Base-by-base conservation (phyloP, 1,140 invertebrate species). In the Drosophila ananassae region DNA sequence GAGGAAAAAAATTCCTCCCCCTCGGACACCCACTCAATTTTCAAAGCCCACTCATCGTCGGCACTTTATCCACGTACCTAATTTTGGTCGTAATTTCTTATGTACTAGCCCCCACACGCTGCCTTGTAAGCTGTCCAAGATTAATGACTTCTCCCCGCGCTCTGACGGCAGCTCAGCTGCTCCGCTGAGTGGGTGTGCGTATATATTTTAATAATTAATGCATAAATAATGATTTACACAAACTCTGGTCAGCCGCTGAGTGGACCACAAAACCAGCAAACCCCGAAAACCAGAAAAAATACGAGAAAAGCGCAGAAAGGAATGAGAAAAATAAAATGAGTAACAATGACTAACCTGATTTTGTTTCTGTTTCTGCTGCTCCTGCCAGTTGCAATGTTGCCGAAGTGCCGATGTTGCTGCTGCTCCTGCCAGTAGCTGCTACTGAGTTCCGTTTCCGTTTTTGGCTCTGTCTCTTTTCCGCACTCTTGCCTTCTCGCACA, bases 211-310 rank as follows among this genome's bases (percentile, higher is more conserved):
- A 69, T 81, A 81, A 81, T 73, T 81, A 81, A 77, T 81, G 73
- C 78, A 77, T 73, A 69, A 81, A 77, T 82, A 82, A 82, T 74
- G 74, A 82, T 82, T 82, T 71, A 77, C 72, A 62, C 73, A 81
- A 73, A 75, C 60, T 67, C 32, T 17, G 59, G 55, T 61, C 60
- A 68, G 13, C 66, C 59, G 46, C 37, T 48, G 61, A 73, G 44
- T 46, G 28, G 58, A 32, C 39, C 67, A 62, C 50, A 22, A 59
- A 32, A 44, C 37, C 25, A 4, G 46, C 58, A 22, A 48, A 51
- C 68, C 30, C 57, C 46, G 47, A 56, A 39, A 69, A 32, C 37
- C 52, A 56, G 52, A 56, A 39, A 69, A 41, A 58, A 39, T 37
- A 47, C 28, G 24, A 53, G 32, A 25, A 68, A 44, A 64, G 8